Conservation (phyloP, 2,797 vertebrate species). For the Echeneis naucrates region DNA sequence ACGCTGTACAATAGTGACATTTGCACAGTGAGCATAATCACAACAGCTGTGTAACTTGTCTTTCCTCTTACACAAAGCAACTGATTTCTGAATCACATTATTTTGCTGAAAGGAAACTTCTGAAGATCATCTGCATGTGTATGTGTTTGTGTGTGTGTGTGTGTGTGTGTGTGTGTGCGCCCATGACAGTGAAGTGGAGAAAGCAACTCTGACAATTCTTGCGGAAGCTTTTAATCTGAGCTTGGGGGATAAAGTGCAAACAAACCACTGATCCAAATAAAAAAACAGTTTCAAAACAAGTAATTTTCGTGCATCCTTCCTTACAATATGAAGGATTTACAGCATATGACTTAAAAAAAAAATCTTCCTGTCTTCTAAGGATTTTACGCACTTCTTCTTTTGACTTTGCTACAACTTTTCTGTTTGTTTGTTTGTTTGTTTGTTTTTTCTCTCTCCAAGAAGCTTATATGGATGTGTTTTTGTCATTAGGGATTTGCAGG, state of each 20-base stretch:
- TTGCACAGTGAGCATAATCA: slow-evolving; percentile 49
- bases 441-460: slow-evolving; percentile 2
- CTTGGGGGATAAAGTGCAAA: slow-evolving; percentile 21
- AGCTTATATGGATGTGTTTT: slow-evolving; percentile 23
- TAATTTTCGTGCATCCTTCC: slow-evolving; percentile 22
- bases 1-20: slow-evolving; percentile 46
- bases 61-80: slow-evolving; percentile 34
- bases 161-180: slow-evolving; percentile 8
- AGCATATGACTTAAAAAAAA: slow-evolving; percentile 10
- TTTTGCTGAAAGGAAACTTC: slow-evolving; percentile 6
- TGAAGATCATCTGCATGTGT: background rate
- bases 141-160: slow-evolving; percentile 7
- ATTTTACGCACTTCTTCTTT: slow-evolving; percentile 21
- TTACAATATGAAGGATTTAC: slow-evolving; percentile 33
- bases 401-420: slow-evolving; percentile 23
- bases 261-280: slow-evolving; percentile 28
- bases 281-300: slow-evolving; percentile 37
- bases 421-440: too few relatives aligned
- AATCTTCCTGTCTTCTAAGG: slow-evolving; percentile 15
- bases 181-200: background rate
- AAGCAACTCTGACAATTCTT: slow-evolving; percentile 21
- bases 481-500: slow-evolving; percentile 87
- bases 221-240: slow-evolving; percentile 38
- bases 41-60: slow-evolving; percentile 49
- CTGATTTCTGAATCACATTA: slow-evolving; percentile 20